These are phyloP conservation scores for Penaeus indicus DNA, from an alignment of 1,140 invertebrate species.

Conservation along the genomic window DNA sequence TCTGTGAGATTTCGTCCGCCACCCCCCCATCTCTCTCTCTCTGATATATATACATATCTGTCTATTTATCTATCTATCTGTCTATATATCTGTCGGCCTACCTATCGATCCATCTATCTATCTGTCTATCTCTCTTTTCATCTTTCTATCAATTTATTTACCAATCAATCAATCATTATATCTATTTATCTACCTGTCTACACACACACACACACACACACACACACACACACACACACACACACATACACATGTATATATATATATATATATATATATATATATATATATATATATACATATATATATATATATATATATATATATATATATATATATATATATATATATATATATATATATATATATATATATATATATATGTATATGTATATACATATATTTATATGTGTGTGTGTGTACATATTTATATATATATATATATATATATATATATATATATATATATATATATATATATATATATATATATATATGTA, in stretches of 20 bases:
- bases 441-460: conserved; percentile 11
- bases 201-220: too few species aligned
- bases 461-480: conserved; percentile 25
- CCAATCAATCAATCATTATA: background rate
- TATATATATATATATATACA: conserved; percentile 36
- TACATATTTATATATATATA: conserved; percentile 8
- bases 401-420: background rate
- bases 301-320: conserved; percentile 26
- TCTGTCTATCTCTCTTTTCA: conserved; percentile 20
- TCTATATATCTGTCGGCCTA: too few species aligned
- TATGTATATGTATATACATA: background rate
- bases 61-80: too few species aligned
- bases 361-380: conserved; percentile 25
- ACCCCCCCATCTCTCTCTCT: too few species aligned
- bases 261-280: conserved; percentile 45
- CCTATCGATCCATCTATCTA: background rate
- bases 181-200: too few species aligned
- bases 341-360: conserved; percentile 4
- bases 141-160: background rate
- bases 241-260: conserved; percentile 43
- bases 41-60: too few species aligned
- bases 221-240: too few species aligned
- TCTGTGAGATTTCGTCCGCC: too few species aligned
- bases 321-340: background rate
- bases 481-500: conserved; percentile 17